Percentiles rank a stretch among this genome's conserved stretches.
Conservation (phyloP, 2,888 invertebrate genomes). For the Itoplectis maculator region DNA sequence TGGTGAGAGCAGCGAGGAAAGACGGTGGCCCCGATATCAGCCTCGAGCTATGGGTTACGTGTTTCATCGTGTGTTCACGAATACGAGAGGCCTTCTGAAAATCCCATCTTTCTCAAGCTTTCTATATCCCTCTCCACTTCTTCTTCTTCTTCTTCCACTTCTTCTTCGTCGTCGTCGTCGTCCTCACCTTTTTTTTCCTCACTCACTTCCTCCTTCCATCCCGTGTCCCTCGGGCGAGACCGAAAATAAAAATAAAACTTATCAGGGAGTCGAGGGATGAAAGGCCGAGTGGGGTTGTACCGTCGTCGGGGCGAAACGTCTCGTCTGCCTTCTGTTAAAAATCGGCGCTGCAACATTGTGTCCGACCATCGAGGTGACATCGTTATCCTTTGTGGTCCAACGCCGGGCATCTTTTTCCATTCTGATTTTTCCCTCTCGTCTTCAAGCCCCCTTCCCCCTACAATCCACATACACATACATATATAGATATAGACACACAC, state of each 20-base stretch:
- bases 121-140: not conserved
- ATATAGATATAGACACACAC: too few relatives aligned
- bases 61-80: conserved; percentile 47
- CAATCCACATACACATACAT: not conserved
- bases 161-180: not conserved
- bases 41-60: conserved; percentile 69
- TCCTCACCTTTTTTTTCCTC: not conserved
- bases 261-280: conserved; percentile 9
- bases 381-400: conserved; percentile 55
- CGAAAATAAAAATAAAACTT: conserved; percentile 59
- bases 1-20: conserved; percentile 53
- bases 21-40: conserved; percentile 63
- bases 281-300: conserved; percentile 21
- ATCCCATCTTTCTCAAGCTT: conserved; percentile 46
- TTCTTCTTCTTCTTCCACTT: not conserved
- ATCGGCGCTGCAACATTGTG: conserved; percentile 25
- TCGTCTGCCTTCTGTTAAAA: not conserved
- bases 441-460: not conserved
- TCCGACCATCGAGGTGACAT: conserved; percentile 34
- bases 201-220: conserved; percentile 4
- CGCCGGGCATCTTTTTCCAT: conserved; percentile 10
- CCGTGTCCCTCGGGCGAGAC: conserved; percentile 31
- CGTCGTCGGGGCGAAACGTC: not conserved
- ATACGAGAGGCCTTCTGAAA: conserved; percentile 46
- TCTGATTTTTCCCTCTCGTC: conserved; percentile 24